Percentiles rank a stretch among this genome's conserved stretches.
phyloP scores from a whole-genome alignment of 2,888 invertebrate genomes.

The Melanargia galathea region DNA sequence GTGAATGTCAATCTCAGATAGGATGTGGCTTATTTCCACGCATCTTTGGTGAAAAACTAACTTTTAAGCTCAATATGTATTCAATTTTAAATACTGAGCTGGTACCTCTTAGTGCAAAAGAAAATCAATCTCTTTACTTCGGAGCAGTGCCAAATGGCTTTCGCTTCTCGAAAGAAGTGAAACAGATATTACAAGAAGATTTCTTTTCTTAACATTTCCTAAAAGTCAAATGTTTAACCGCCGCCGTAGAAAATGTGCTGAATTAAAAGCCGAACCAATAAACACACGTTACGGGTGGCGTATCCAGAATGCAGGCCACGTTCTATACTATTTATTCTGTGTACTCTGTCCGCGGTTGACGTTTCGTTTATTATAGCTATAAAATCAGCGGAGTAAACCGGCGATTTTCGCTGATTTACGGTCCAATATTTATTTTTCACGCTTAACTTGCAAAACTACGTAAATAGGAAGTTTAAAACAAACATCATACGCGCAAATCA shows the following conservation, averaged over 20 bases:
- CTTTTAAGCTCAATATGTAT: too few relatives aligned
- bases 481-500: background rate
- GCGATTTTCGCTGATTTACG: conserved; percentile 76
- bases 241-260: conserved; percentile 48
- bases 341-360: conserved; percentile 71
- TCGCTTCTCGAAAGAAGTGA: too few relatives aligned
- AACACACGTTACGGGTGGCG: conserved; percentile 55
- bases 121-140: too few relatives aligned
- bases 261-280: conserved; percentile 64
- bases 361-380: conserved; percentile 79
- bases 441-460: conserved; percentile 60
- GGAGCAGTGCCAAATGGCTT: too few relatives aligned
- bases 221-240: background rate
- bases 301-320: conserved; percentile 68
- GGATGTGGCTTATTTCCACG: conserved; percentile 3
- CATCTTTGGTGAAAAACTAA: background rate
- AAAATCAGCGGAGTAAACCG: conserved; percentile 69
- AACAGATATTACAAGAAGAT: background rate
- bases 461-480: conserved; percentile 62
- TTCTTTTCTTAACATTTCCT: background rate
- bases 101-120: too few relatives aligned
- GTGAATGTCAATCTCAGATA: too few relatives aligned
- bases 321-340: conserved; percentile 68
- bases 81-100: too few relatives aligned
- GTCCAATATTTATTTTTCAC: conserved; percentile 78